Percentiles rank a stretch among this genome's conserved stretches.
These are phyloP conservation scores for Agrochola lota DNA, from an alignment of 2,888 invertebrate species.

Conservation along the genomic window DNA sequence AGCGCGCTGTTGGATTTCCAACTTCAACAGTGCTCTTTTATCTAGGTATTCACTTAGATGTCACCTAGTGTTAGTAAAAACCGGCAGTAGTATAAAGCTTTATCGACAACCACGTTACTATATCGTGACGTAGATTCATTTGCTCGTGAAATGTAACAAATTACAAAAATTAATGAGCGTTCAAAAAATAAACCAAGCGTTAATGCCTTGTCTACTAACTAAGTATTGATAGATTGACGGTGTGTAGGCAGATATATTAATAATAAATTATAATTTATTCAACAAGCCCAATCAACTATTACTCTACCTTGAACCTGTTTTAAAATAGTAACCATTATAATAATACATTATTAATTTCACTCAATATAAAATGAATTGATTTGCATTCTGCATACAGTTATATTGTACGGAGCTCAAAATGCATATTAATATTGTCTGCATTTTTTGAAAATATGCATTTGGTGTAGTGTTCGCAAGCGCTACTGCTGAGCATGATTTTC, in stretches of 20 bases:
- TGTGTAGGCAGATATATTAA: constrained; percentile 37
- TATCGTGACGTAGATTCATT: neutral
- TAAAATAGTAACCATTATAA: constrained; percentile 70
- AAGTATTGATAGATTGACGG: constrained; percentile 36
- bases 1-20: neutral
- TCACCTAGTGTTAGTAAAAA: neutral
- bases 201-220: constrained; percentile 18
- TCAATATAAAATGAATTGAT: constrained; percentile 27
- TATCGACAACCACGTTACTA: neutral
- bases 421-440: neutral
- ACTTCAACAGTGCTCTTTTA: neutral
- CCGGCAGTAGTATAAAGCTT: neutral
- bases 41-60: neutral
- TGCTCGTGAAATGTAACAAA: neutral
- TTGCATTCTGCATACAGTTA: constrained; percentile 20
- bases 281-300: constrained; percentile 73
- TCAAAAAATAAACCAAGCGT: constrained; percentile 11
- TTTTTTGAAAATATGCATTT: neutral
- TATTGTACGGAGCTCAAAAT: constrained; percentile 22
- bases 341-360: constrained; percentile 62
- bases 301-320: constrained; percentile 80
- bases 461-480: too few relatives aligned
- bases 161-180: constrained; percentile 15
- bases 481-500: too few relatives aligned
- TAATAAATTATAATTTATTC: constrained; percentile 56